A percentile compares a stretch with the other conserved stretches of the same genome.
Conservation (phyloP, 2,113 vertebrate genomes). For the Acanthisitta chloris region DNA sequence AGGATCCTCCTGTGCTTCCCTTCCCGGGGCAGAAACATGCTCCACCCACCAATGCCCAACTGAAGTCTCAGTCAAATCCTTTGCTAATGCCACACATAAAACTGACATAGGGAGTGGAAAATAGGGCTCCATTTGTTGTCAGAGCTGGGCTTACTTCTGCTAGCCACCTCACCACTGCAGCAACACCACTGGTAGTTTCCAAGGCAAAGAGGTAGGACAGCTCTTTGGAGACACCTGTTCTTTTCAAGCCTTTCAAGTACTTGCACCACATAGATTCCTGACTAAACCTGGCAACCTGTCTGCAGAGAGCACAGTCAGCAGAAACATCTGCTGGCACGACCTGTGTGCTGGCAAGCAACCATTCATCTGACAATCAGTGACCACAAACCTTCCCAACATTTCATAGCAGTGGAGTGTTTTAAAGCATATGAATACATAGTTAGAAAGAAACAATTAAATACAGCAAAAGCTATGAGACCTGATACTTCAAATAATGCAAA, state of each 20-base stretch:
- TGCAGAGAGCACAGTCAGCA: neutral
- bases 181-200: neutral
- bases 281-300: neutral
- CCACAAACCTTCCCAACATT: neutral
- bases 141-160: neutral
- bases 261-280: neutral
- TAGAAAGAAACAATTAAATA: neutral
- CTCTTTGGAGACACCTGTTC: neutral
- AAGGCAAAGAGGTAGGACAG: neutral
- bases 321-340: neutral
- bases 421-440: neutral
- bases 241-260: neutral
- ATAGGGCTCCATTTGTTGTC: neutral
- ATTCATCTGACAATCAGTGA: neutral
- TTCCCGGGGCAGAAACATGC: accelerated
- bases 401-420: neutral
- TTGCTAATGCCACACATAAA: neutral
- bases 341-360: accelerated
- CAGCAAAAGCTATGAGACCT: neutral
- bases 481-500: neutral
- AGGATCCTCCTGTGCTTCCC: neutral
- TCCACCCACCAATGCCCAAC: accelerated
- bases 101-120: neutral
- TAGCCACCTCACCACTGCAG: neutral
- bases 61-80: neutral